Conservation (phyloP, 2,113 vertebrate species). For the Siniperca knerii region DNA sequence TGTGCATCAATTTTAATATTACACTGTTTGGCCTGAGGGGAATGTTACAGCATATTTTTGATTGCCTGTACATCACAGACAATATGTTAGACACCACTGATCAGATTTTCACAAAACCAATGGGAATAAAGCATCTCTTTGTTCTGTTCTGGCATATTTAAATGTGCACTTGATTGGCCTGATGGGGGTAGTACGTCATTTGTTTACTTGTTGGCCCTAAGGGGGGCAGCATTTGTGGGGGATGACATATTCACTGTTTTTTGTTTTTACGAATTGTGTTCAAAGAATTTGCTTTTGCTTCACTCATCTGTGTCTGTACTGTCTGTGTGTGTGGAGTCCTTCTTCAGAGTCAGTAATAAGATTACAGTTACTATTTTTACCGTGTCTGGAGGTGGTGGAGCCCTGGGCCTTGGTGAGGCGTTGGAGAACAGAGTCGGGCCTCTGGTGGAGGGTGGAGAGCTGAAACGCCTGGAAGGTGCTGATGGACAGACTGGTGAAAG, state of each 20-base stretch:
- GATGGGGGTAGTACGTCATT: constrained; percentile 59
- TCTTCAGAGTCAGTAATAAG: constrained; percentile 42
- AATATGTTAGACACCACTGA: constrained; percentile 46
- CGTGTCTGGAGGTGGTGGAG: constrained; percentile 66
- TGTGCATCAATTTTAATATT: constrained; percentile 54
- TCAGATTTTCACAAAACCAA: constrained; percentile 47
- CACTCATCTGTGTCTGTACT: not conserved
- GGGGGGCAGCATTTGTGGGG: constrained; percentile 42
- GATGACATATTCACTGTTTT: constrained; percentile 57
- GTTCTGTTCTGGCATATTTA: constrained; percentile 62
- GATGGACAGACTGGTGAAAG: constrained; percentile 81
- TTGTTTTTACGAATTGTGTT: constrained; percentile 61
- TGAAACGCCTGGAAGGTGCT: constrained; percentile 86
- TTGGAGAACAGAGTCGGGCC: constrained; percentile 84
- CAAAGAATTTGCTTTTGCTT: constrained; percentile 23
- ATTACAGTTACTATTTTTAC: constrained; percentile 68
- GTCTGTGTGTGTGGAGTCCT: constrained; percentile 12
- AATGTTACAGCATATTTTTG: constrained; percentile 42
- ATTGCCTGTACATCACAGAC: constrained; percentile 51
- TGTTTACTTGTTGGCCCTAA: constrained; percentile 69
- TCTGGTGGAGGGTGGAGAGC: constrained; percentile 83
- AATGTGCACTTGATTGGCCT: constrained; percentile 69
- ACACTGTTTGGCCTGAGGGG: constrained; percentile 39
- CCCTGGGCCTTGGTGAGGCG: constrained; percentile 70
- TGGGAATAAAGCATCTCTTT: constrained; percentile 56